Evolutionary conservation across 2,797 vertebrate species (phyloP).

Genomic region (Chrosomus eos): DNA sequence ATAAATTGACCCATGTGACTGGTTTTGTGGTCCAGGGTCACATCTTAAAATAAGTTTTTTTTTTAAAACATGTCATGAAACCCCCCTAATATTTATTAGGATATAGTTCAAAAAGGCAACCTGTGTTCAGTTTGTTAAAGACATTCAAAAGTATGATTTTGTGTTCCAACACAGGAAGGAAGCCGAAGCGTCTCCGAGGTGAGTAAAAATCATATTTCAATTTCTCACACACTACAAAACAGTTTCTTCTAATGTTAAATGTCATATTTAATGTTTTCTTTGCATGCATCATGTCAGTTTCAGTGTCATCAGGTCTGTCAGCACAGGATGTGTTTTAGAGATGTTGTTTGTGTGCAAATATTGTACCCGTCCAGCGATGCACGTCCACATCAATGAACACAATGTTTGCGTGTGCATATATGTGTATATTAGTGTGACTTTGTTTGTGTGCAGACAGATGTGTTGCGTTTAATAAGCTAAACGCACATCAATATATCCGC

Average conservation of each 20-base stretch:
- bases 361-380: constrained; percentile 34
- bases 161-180: constrained; percentile 84
- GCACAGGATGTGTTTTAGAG: constrained; percentile 3
- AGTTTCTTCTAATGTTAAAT: neutral
- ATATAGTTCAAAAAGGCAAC: neutral
- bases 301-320: neutral
- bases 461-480: constrained; percentile 8
- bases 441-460: constrained; percentile 33
- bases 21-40: no score
- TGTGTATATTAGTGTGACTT: constrained; percentile 18
- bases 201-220: constrained; percentile 15
- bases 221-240: neutral
- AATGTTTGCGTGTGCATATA: neutral
- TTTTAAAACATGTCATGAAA: neutral
- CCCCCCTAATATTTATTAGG: neutral
- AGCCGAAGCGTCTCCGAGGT: constrained; percentile 92
- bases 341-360: constrained; percentile 32
- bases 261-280: neutral
- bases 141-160: constrained; percentile 15
- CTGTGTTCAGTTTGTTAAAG: neutral
- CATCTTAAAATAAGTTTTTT: neutral
- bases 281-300: neutral
- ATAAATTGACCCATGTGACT: no score
- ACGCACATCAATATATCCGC: constrained; percentile 3
- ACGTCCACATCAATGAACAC: constrained; percentile 17